Base-by-base conservation (phyloP, 1,140 invertebrate genomes). In the Sesamia nonagrioides region DNA sequence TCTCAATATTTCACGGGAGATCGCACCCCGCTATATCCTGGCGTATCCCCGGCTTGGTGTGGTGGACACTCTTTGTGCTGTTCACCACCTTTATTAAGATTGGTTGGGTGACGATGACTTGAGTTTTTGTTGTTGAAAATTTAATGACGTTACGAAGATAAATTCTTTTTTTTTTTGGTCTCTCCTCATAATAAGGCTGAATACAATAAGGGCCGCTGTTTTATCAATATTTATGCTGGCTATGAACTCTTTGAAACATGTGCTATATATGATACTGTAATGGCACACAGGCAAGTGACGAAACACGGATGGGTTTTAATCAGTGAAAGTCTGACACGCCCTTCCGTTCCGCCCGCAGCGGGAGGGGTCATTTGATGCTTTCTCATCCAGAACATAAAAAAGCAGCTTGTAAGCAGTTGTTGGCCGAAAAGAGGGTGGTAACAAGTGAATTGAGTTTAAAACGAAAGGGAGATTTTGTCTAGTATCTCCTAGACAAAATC, bases 1-100 rank as follows among this genome's bases (percentile, higher is more conserved):
- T 84, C 79, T 77, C 82, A 79, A 86, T 86, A 86, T 84, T 84
- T 86, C 79, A 86, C 84, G 79, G 35, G 76, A 82, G 78, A 86
- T 81, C 58, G 79, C 81, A 35, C 71, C 75, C 73, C 83, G 50
- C 50, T n/a, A 5, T 18, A n/a, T 9, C 61, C 18, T 15, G 42
- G 66, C 27, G n/a, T 48, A 15, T 9, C 79, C 72, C 33, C 37
- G n/a, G 15, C 7, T 6, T 71, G 76, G 69, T 80, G 48, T 42
- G 63, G 69, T 45, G 71, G 75, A 63, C 80, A 68, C 33, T 79
- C 73, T 68, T 45, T 21, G 18, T 40, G 15, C 40, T 74, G 56
- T 82, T 79, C 76, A 48, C 58, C 18, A 40, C 52, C 45, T 82
- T 82, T 82, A 82, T 82, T 78, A 77, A 79, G 78, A 82, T 82